Percentiles rank a stretch among this genome's conserved stretches.
Conservation (phyloP, 2,797 vertebrate species). For the Synaphobranchus kaupii region DNA sequence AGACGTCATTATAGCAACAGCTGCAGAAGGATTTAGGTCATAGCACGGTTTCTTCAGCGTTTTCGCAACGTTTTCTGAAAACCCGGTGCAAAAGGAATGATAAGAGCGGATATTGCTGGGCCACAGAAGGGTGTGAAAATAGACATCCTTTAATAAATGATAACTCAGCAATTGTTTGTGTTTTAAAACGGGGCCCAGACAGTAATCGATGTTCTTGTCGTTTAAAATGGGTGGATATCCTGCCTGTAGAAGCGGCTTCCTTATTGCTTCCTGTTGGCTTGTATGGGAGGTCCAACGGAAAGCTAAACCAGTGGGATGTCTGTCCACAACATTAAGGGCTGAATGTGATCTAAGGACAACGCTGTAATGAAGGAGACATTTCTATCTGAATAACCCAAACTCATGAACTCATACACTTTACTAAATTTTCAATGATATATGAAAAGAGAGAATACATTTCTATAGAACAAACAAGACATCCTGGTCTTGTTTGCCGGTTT, state of each 20-base stretch:
- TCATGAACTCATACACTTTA: not conserved
- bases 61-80: not conserved
- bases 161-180: conserved; percentile 36
- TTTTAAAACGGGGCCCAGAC: not conserved
- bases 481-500: not conserved
- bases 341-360: not conserved
- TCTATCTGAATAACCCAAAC: not conserved
- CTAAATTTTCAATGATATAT: not conserved
- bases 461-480: not conserved
- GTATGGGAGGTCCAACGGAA: conserved; percentile 43
- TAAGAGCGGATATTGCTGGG: not conserved
- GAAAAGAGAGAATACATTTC: not conserved
- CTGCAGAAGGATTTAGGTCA: conserved; percentile 57
- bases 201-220: conserved; percentile 26
- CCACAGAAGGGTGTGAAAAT: not conserved
- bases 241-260: conserved; percentile 59
- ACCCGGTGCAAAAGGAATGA: not conserved
- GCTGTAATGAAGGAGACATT: no score
- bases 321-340: not conserved
- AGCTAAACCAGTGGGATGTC: not conserved
- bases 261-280: conserved; percentile 72
- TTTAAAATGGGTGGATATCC: conserved; percentile 55
- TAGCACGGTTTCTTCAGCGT: conserved; percentile 24
- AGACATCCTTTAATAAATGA: not conserved
- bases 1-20: conserved; percentile 53